Evolutionary conservation across 2,113 vertebrate genomes (phyloP).

Genomic region (Edolisoma coerulescens): DNA sequence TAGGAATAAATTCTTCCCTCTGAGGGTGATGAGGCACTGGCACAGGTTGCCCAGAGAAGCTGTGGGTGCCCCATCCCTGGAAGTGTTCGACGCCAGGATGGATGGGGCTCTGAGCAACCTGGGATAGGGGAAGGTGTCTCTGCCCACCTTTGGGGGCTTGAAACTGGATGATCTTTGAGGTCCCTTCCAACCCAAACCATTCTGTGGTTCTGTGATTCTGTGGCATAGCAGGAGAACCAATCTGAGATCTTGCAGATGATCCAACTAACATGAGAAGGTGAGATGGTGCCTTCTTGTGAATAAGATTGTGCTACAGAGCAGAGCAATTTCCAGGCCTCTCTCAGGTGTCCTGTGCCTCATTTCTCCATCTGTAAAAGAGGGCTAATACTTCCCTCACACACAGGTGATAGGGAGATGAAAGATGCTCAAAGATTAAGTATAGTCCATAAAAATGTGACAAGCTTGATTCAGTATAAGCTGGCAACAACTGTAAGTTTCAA

Average conservation of each 20-base stretch:
- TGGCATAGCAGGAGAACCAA: neutral
- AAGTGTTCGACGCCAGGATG: neutral
- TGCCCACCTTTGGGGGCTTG: no score
- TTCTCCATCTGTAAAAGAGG: neutral
- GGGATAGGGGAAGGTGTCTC: neutral
- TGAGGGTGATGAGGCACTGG: accelerated
- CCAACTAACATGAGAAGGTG: neutral
- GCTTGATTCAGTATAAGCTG: neutral
- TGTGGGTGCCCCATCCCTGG: neutral
- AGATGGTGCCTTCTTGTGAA: neutral
- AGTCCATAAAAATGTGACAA: neutral
- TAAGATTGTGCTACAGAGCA: neutral
- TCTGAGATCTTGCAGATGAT: neutral
- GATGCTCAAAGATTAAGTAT: neutral
- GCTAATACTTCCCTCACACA: neutral
- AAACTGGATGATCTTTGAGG: neutral
- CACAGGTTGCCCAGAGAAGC: neutral
- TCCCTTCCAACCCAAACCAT: neutral
- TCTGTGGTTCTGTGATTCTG: neutral
- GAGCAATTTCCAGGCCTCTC: neutral
- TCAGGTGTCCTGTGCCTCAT: neutral
- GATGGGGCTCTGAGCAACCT: neutral
- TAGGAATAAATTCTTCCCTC: neutral
- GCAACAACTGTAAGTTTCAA: neutral
- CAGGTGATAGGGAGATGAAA: neutral